Evolutionary conservation across 2,888 invertebrate genomes (phyloP).

Genomic region (Miltochrista miniata): DNA sequence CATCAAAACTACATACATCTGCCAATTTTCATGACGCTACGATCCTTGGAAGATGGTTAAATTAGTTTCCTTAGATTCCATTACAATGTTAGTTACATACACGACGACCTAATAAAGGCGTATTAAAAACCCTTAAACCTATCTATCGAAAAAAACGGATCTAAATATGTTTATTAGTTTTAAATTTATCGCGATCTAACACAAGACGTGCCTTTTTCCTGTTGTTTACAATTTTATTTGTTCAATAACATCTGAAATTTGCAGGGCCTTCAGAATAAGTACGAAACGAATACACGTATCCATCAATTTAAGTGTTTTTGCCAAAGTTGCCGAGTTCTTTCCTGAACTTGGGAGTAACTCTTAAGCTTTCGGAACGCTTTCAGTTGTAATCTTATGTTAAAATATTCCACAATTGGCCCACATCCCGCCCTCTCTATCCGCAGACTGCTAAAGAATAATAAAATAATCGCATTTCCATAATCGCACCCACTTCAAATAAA

Average conservation of each 20-base stretch:
- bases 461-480: constrained; percentile 7
- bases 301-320: neutral
- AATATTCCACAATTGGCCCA: constrained; percentile 8
- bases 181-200: too few species aligned
- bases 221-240: neutral
- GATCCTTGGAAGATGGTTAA: too few species aligned
- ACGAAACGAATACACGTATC: neutral
- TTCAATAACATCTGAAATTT: neutral
- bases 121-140: too few species aligned
- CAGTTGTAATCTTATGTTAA: constrained; percentile 5
- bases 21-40: too few species aligned
- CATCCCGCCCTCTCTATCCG: neutral
- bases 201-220: too few species aligned
- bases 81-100: too few species aligned
- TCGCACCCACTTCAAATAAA: neutral
- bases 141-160: too few species aligned
- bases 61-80: too few species aligned
- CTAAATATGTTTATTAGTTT: too few species aligned
- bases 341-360: neutral
- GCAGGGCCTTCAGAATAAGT: neutral
- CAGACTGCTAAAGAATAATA: constrained; percentile 6
- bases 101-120: too few species aligned
- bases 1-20: too few species aligned
- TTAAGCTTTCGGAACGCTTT: neutral
- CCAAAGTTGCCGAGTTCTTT: neutral